Evolutionary conservation across 1,140 invertebrate genomes (phyloP), one percentile per base, ranked within the genome.

Genomic region (Caenorhabditis inopinata): DNA sequence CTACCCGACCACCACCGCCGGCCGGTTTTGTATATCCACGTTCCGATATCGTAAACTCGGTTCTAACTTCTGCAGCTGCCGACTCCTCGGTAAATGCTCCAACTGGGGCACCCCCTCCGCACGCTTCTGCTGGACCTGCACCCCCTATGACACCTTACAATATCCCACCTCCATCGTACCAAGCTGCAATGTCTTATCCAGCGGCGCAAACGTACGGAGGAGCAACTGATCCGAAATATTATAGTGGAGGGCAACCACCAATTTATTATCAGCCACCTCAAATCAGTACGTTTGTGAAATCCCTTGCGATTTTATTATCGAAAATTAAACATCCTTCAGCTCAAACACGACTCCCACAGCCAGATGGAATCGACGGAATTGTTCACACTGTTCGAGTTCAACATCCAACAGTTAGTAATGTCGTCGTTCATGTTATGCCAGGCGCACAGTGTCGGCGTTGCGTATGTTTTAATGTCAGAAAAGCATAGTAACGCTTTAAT

Each of bases 101-200:
- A 23, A 79, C 38, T 27, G 42, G 45, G 6, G 25, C 77, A 25
- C 47, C 51, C 29, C 58, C 47, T 38, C 23, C 75, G 14, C 45
- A 73, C 2, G 35, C 35, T 3, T 49, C 45, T 38, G 76, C 78
- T 18, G 73, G 80, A 46, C 48, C 45, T 21, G 78, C 76, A 0
- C 42, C 45, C 14, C 18, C 79, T 16, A 51, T 38, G 18, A 23
- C 11, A 21, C 6, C 47, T 2, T 38, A 45, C 42, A 38, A 47
- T 74, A 53, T 62, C 16, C 46, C 82, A 14, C 84, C 84, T 29
- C 84, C 84, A 42, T 73, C 80, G 4, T 84, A 84, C 18, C 73
- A 84, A n/a, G 75, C 82, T 32, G 83, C 83, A 1, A 68, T 79
- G 38, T 47, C 74, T 58, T 84, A 75, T 75, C 83, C 83, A 58